A percentile compares a stretch with the other conserved stretches of the same genome.
phyloP scores from a whole-genome alignment of 1,140 invertebrate genomes.

The Ceratina japonica region DNA sequence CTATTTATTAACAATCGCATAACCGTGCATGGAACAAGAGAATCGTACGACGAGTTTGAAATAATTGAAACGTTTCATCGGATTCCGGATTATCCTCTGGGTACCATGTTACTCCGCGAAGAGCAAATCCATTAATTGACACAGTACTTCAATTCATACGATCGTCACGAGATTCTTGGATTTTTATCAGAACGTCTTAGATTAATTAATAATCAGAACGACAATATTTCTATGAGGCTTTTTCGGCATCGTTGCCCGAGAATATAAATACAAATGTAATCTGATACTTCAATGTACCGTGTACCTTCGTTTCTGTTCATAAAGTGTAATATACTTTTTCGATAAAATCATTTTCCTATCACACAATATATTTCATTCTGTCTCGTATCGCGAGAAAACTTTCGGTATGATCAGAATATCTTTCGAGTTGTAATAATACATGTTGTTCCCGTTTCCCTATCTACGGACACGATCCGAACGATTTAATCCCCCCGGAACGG shows the following conservation, averaged over 20 bases:
- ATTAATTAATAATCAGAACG: conserved; percentile 22
- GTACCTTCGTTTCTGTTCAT: conserved; percentile 52
- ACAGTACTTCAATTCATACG: neutral
- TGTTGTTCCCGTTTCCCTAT: conserved; percentile 8
- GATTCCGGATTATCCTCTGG: neutral
- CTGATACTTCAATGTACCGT: conserved; percentile 48
- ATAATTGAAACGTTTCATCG: neutral
- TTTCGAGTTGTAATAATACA: conserved; percentile 16
- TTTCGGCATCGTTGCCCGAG: conserved; percentile 30
- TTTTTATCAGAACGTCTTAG: conserved; percentile 16
- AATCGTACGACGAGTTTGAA: neutral
- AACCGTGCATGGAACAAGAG: neutral
- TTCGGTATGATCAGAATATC: conserved; percentile 2
- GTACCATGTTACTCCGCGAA: neutral
- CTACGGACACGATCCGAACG: conserved; percentile 7
- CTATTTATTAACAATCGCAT: neutral
- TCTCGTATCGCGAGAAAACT: conserved; percentile 16
- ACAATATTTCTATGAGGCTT: conserved; percentile 40
- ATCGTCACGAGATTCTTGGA: neutral
- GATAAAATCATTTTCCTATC: conserved; percentile 57
- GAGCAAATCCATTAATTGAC: neutral
- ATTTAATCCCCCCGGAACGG: conserved; percentile 14
- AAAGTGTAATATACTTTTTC: conserved; percentile 55
- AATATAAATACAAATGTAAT: conserved; percentile 50
- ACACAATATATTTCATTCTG: conserved; percentile 51